Evolutionary conservation across 2,113 vertebrate genomes (phyloP).

Genomic region (Hemichromis elongatus): DNA sequence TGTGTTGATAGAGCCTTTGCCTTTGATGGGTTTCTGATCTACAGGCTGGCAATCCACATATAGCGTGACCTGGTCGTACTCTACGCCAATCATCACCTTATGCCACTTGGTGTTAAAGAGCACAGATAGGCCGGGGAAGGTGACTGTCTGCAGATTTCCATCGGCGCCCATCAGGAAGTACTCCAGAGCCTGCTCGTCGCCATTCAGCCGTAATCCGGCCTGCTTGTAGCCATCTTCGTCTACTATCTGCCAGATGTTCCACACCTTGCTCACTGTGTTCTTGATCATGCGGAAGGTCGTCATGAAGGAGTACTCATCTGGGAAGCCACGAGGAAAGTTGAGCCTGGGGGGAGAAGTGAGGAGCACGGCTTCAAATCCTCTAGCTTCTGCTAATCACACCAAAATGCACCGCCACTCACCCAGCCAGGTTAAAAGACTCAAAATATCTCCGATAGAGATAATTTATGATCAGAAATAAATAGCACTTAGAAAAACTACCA

Average conservation of each 20-base stretch:
- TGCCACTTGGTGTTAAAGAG: slow-evolving; percentile 83
- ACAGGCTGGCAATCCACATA: slow-evolving; percentile 79
- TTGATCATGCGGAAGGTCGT: slow-evolving; percentile 81
- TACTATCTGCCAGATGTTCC: slow-evolving; percentile 80
- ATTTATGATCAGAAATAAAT: neutral
- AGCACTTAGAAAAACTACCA: neutral
- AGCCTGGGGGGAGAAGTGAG: slow-evolving; percentile 46
- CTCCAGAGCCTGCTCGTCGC: slow-evolving; percentile 77
- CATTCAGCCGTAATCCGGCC: slow-evolving; percentile 76
- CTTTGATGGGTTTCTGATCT: slow-evolving; percentile 75
- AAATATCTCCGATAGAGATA: neutral
- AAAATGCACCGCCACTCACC: neutral
- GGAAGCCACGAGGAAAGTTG: slow-evolving; percentile 78
- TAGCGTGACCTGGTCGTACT: slow-evolving; percentile 73
- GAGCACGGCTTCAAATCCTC: neutral
- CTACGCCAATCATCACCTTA: slow-evolving; percentile 81
- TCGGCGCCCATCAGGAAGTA: slow-evolving; percentile 77
- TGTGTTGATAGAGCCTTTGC: slow-evolving; percentile 75
- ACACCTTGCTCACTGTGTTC: slow-evolving; percentile 76
- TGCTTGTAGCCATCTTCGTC: slow-evolving; percentile 75
- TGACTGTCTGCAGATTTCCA: slow-evolving; percentile 74
- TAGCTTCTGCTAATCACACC: neutral
- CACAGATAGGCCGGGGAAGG: slow-evolving; percentile 73
- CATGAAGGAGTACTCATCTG: slow-evolving; percentile 80
- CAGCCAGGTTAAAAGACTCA: neutral